Evolutionary conservation across 1,140 invertebrate species (phyloP).

Genomic region (Pentalonia nigronervosa): DNA sequence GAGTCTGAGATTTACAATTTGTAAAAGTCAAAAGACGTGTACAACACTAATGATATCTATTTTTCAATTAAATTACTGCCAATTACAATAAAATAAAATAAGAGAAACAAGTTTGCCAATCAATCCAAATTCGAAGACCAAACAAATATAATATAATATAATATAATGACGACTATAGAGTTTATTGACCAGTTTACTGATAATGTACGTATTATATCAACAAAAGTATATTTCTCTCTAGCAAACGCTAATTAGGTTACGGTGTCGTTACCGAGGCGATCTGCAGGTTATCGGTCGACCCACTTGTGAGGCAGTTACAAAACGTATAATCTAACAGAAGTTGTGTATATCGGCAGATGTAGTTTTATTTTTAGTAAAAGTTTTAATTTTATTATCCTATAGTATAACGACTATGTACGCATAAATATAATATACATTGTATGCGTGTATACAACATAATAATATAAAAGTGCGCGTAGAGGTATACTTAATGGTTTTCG

Average conservation of each 20-base stretch:
- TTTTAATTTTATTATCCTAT: neutral
- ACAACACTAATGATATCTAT: neutral
- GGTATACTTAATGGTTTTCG: neutral
- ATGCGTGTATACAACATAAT: neutral
- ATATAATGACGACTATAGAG: neutral
- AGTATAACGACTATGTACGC: neutral
- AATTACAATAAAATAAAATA: slow-evolving; percentile 4
- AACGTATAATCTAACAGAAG: neutral
- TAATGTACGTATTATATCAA: slow-evolving; percentile 19
- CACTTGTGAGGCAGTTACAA: slow-evolving; percentile 8
- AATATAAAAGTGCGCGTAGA: neutral
- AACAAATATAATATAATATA: neutral
- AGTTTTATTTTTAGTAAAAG: neutral
- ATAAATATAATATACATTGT: neutral
- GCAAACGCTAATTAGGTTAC: slow-evolving; percentile 29
- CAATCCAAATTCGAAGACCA: slow-evolving; percentile 11
- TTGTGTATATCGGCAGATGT: neutral
- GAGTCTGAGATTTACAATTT: neutral
- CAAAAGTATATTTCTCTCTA: slow-evolving; percentile 6
- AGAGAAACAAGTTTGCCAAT: slow-evolving; percentile 9
- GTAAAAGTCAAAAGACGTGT: neutral
- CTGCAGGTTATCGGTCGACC: slow-evolving; percentile 29
- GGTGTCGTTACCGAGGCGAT: slow-evolving; percentile 31
- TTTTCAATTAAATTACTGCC: slow-evolving; percentile 18
- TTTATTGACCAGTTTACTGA: slow-evolving; percentile 28